Percentiles rank a stretch among this genome's conserved stretches.
Evolutionary conservation across 2,797 vertebrate genomes (phyloP).

Genomic region (Notamacropus eugenii): DNA sequence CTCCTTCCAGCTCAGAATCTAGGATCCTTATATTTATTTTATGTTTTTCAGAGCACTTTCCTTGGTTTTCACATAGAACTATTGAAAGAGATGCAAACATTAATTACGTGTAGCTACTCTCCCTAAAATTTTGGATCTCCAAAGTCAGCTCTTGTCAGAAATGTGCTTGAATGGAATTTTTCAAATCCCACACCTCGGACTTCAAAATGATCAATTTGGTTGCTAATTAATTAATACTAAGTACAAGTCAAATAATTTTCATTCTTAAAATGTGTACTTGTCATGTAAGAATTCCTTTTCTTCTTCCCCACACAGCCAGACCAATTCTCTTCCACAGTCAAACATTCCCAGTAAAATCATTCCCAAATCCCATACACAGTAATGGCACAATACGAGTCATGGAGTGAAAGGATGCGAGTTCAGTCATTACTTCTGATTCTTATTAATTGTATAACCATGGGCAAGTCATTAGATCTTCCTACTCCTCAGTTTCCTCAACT

Average conservation of each 20-base stretch:
- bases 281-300: not conserved
- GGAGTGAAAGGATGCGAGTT: not conserved
- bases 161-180: not conserved
- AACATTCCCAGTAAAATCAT: not conserved
- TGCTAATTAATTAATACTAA: not conserved
- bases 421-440: not conserved
- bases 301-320: not conserved
- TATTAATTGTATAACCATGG: not conserved
- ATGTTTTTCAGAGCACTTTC: not conserved
- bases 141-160: not conserved
- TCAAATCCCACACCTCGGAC: slow-evolving; percentile 4
- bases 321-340: not conserved
- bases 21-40: not conserved
- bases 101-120: slow-evolving; percentile 5
- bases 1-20: not conserved
- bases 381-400: not conserved
- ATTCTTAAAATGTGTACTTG: not conserved
- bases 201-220: slow-evolving; percentile 3
- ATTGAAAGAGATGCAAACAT: not conserved
- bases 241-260: not conserved
- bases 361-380: not conserved
- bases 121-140: not conserved
- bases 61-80: not conserved
- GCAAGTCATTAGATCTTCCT: not conserved
- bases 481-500: not conserved